phyloP scores from a whole-genome alignment of 2,888 invertebrate genomes.

The Choristoneura rosaceana region DNA sequence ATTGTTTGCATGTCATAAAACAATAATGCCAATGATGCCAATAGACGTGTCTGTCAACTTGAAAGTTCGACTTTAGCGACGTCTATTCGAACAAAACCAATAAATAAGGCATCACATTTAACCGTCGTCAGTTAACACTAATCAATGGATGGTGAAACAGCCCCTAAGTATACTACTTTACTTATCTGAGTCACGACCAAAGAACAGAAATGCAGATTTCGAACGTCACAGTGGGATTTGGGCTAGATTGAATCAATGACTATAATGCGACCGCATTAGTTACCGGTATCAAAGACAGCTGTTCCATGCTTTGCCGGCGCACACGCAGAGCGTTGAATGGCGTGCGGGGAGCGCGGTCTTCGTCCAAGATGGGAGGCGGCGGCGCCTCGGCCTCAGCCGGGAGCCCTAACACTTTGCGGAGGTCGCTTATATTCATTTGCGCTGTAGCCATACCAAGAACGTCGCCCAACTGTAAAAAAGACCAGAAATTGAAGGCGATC shows the following conservation, averaged over 20 bases:
- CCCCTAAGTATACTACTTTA: too few relatives aligned
- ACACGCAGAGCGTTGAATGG: conserved; percentile 86
- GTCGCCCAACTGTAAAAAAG: conserved; percentile 89
- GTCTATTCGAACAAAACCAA: too few relatives aligned
- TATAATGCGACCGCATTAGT: conserved; percentile 19
- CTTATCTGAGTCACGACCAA: too few relatives aligned
- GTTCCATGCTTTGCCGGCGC: conserved; percentile 97
- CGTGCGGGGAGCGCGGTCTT: conserved; percentile 59
- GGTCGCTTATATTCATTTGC: conserved; percentile 95
- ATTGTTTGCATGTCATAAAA: too few relatives aligned
- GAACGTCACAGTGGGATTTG: too few relatives aligned
- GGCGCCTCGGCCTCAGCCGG: conserved; percentile 79
- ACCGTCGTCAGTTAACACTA: too few relatives aligned
- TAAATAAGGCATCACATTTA: too few relatives aligned
- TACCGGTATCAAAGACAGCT: conserved; percentile 96
- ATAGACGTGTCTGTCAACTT: too few relatives aligned
- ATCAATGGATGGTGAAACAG: too few relatives aligned
- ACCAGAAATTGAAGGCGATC: background rate
- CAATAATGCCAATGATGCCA: too few relatives aligned
- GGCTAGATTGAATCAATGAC: background rate
- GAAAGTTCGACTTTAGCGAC: too few relatives aligned
- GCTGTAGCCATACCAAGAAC: conserved; percentile 97
- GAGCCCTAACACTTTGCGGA: conserved; percentile 93
- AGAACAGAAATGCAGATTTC: too few relatives aligned
- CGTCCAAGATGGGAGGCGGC: conserved; percentile 48